These are phyloP conservation scores for Prolemur simus DNA, from an alignment of 2,113 vertebrate genomes.

Conservation along the genomic window DNA sequence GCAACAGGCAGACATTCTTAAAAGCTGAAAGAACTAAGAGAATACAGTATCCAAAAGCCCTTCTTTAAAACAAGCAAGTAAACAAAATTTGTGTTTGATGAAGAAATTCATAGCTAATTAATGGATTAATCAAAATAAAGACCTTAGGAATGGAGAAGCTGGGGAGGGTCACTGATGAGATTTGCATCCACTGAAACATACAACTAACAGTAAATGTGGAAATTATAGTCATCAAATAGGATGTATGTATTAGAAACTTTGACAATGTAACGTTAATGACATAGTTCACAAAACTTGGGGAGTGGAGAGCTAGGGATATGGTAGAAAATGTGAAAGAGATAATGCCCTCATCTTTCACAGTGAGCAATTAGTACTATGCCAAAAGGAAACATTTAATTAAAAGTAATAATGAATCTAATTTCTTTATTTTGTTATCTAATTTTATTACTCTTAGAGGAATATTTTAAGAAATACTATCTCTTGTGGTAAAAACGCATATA, in stretches of 20 bases:
- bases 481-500: neutral
- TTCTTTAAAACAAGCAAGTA: neutral
- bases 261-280: neutral
- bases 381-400: constrained; percentile 17
- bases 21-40: neutral
- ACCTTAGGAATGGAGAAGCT: neutral
- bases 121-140: neutral
- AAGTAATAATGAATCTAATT: neutral
- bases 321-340: neutral
- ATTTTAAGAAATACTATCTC: neutral
- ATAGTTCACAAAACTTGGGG: neutral
- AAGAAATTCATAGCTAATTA: neutral
- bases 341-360: neutral
- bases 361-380: neutral
- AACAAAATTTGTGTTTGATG: neutral
- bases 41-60: neutral
- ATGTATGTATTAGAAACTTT: neutral
- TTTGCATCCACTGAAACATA: neutral
- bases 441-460: neutral
- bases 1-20: neutral
- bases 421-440: neutral
- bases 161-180: neutral
- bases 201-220: neutral
- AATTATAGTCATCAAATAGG: neutral
- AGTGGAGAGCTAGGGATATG: neutral